Evolutionary conservation across 1,140 invertebrate species (phyloP), one percentile per base, ranked within the genome.

Genomic region (Geopemphigus sp.): DNA sequence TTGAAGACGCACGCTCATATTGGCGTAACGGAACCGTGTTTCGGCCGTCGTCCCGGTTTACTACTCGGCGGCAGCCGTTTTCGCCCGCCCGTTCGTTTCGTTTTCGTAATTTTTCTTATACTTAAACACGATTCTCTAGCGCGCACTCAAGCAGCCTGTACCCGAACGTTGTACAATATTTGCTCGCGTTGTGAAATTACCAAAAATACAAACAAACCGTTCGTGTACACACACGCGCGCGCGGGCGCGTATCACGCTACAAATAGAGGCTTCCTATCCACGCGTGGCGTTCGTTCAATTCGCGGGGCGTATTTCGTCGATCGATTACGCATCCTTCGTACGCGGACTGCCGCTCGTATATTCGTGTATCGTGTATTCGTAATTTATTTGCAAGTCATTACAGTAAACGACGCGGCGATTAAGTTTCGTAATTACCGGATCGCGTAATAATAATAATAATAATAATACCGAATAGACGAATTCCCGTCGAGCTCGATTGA

Each of bases 341-440:
- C 12, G 22, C 1, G 14, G 5, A 11, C 12, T 10, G 22, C 17
- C 50, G 66, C 50, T 17, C n/a, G 14, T 22, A n/a, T 45, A 8
- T 39, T 39, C 3, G 3, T 39, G 8, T 39, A 39, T 39, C 3
- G 3, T 39, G 32, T 39, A 39, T 39, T 39, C 32, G 66, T 26
- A 68, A 68, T 68, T 68, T 68, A 68, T 68, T 45, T 24, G 64
- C 64, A 24, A 66, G 64, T 66, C n/a, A 47, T 39, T 66, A 15
- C 22, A 22, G 47, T 66, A 47, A 66, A 66, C 5, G 11, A 66
- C 39, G 22, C 12, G 39, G 15, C 45, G 17, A 22, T 22, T 45
- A 66, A 66, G 39, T 47, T 22, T 47, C 64, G n/a, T 47, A 22
- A 47, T 47, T 47, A 15, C 4, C 39, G 8, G 8, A 39, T 39